Base-by-base conservation (phyloP, 1,140 invertebrate species). In the Teleogryllus occipitalis region DNA sequence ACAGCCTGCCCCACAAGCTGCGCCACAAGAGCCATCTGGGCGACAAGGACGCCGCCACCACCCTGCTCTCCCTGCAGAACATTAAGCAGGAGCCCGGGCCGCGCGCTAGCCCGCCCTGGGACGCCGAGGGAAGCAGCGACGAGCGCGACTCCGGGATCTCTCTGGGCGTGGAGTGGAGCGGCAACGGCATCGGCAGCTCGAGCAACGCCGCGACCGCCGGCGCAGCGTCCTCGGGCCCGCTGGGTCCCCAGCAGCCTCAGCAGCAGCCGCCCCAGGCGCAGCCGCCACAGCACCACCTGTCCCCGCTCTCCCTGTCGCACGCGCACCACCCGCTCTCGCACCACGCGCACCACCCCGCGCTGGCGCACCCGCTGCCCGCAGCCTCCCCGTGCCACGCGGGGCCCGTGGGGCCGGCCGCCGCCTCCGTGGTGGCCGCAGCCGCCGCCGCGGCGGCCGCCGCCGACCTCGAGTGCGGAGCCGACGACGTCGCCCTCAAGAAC, bases 1-100 rank as follows among this genome's bases (percentile, higher is more conserved):
- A 92, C 82, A 91, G 91, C 82, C 85, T 97, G 81, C 96, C 96
- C 0, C 91, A 96, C 82, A 97, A 97, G 85, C 88, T 97, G 78
- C 91, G 96, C 82, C 96, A 98, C 89, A 98, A 97, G 85, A 93
- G 93, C n/a, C 93, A 95, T 82, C 88, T 96, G 75, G 94, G 94
- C 0, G 94, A 96, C 84, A 95, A 95, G 83, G 95, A 96, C 83
- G 93, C 94, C 2, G 93, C 94, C 1, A 93, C 85, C 75, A 83
- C 85, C 90, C 6, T 89, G 93, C 5, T 94, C 94, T 84, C 93
- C 93, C 82, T 95, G 93, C 85, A 95, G 94, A 82, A 82, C 46
- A 81, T 85, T 18, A 85, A 85, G 83, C 93, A 95, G 83, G 94
- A 96, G 84, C 93, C 93, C 0, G 92, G 91, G 15, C 88, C 90